These are phyloP conservation scores for Hylomyscus alleni DNA, from an alignment of 2,797 vertebrate species.

Conservation along the genomic window DNA sequence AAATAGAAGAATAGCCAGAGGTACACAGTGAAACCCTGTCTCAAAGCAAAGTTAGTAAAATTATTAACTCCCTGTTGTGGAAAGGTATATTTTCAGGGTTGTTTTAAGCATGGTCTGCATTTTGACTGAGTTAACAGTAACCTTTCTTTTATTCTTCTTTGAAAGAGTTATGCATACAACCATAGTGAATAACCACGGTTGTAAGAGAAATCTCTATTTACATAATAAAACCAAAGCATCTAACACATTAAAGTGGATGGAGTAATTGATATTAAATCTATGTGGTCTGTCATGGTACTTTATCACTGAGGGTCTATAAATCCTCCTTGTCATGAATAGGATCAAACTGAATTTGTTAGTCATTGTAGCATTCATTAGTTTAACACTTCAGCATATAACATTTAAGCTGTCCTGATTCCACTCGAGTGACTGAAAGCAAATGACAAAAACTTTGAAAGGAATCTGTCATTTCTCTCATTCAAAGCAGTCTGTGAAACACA, in stretches of 20 bases:
- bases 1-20: neutral
- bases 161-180: slow-evolving; percentile 13
- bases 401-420: slow-evolving; percentile 15
- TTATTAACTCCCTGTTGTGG: neutral
- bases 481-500: slow-evolving; percentile 36
- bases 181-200: neutral
- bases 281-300: neutral
- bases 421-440: slow-evolving; percentile 14
- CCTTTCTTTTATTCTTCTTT: slow-evolving; percentile 41
- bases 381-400: neutral
- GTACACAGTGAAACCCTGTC: neutral
- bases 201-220: neutral
- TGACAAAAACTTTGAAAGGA: slow-evolving; percentile 29
- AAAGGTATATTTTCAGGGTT: slow-evolving; percentile 45
- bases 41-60: neutral
- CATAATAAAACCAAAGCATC: slow-evolving; percentile 32
- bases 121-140: slow-evolving; percentile 11
- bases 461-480: slow-evolving; percentile 47
- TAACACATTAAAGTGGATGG: neutral
- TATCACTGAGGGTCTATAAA: neutral
- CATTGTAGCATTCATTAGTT: neutral
- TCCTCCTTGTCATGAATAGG: neutral
- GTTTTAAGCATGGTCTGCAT: slow-evolving; percentile 28
- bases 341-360: slow-evolving; percentile 39
- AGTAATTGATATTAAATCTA: neutral